These are phyloP conservation scores for Dicentrarchus labrax DNA, from an alignment of 2,113 vertebrate species.

Conservation along the genomic window DNA sequence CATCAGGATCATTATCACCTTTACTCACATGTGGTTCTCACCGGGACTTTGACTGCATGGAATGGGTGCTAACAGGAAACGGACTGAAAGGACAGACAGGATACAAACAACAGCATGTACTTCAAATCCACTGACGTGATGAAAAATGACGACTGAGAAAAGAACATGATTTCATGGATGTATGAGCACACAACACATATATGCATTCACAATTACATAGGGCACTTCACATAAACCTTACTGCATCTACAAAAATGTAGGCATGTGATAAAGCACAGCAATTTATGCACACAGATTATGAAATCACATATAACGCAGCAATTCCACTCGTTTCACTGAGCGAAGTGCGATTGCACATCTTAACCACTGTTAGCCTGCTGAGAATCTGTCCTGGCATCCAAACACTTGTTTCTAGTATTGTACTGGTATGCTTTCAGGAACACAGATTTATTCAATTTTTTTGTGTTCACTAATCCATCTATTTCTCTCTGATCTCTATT, in stretches of 20 bases:
- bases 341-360: conserved; percentile 10
- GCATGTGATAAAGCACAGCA: not conserved
- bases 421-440: not conserved
- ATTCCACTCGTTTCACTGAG: not conserved
- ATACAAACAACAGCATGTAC: not conserved
- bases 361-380: conserved; percentile 12
- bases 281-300: not conserved
- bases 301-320: not conserved
- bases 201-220: not conserved
- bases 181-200: no score
- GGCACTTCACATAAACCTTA: not conserved
- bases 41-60: conserved; percentile 1
- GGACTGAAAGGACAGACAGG: not conserved
- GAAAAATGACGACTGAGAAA: not conserved
- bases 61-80: conserved; percentile 6
- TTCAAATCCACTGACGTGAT: not conserved
- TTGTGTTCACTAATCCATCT: conserved; percentile 23
- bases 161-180: not conserved
- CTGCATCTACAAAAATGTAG: not conserved
- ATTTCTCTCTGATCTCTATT: conserved; percentile 8
- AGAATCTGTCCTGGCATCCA: not conserved
- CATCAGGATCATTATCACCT: conserved; percentile 45
- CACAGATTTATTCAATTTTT: not conserved
- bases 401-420: not conserved
- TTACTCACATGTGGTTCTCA: conserved; percentile 19